Conservation (phyloP, 2,888 invertebrate species). For the Ferrisia virgata region DNA sequence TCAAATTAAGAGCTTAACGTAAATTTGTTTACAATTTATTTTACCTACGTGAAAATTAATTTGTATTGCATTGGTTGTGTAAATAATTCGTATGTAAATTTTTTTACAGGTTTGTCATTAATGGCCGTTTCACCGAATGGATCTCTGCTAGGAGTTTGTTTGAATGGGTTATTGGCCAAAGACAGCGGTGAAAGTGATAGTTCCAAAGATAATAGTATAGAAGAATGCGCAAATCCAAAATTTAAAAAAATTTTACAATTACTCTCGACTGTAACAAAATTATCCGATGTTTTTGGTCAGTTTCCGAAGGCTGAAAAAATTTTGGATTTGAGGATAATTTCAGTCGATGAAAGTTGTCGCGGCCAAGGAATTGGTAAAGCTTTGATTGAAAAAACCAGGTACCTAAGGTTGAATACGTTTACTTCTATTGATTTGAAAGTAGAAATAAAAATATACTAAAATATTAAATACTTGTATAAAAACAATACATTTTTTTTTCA, state of each 20-base stretch:
- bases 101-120: constrained; percentile 55
- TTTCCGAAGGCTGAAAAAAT: constrained; percentile 59
- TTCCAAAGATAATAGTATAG: constrained; percentile 49
- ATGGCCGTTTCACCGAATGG: constrained; percentile 63
- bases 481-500: constrained; percentile 54
- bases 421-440: constrained; percentile 53
- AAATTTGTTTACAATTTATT: too few relatives aligned
- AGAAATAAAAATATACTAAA: not conserved
- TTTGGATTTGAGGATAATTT: constrained; percentile 64
- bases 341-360: constrained; percentile 65
- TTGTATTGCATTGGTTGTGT: not conserved
- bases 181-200: constrained; percentile 56
- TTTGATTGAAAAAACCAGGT: constrained; percentile 64
- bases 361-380: constrained; percentile 66
- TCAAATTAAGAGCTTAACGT: too few relatives aligned
- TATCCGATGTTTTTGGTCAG: constrained; percentile 59
- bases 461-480: not conserved
- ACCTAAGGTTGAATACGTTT: too few relatives aligned
- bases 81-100: too few relatives aligned
- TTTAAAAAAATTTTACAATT: constrained; percentile 65
- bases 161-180: constrained; percentile 55
- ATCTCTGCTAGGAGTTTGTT: constrained; percentile 60
- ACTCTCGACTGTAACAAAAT: constrained; percentile 59
- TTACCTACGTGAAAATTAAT: not conserved
- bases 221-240: constrained; percentile 52